A percentile compares a stretch with the other conserved stretches of the same genome.
These are phyloP conservation scores for Plebejus anna DNA, from an alignment of 2,888 invertebrate genomes.

Conservation along the genomic window DNA sequence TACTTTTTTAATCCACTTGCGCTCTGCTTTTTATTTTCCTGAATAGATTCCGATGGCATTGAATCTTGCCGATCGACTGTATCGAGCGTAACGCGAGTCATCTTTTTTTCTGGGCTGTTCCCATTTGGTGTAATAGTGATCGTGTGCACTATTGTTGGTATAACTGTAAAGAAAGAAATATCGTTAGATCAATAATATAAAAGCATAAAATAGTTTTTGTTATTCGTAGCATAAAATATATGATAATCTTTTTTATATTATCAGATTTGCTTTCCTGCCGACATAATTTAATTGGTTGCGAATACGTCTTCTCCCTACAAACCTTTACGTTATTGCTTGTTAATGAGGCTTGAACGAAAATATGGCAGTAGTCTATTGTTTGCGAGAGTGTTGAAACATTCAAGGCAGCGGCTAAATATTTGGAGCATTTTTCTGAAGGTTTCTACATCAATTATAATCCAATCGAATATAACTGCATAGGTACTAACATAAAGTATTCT, in stretches of 20 bases:
- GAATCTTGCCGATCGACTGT: slow-evolving; percentile 13
- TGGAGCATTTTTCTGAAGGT: slow-evolving; percentile 25
- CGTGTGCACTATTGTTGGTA: slow-evolving; percentile 54
- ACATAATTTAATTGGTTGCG: background rate
- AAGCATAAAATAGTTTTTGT: background rate
- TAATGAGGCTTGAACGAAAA: slow-evolving; percentile 13
- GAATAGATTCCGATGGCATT: slow-evolving; percentile 40
- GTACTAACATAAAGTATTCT: background rate
- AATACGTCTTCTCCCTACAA: background rate
- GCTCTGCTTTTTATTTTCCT: slow-evolving; percentile 37
- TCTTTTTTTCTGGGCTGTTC: slow-evolving; percentile 71
- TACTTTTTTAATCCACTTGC: slow-evolving; percentile 31
- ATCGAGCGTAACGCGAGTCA: slow-evolving; percentile 40
- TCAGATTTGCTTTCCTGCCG: background rate
- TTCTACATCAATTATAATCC: background rate
- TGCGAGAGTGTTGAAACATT: slow-evolving; percentile 21
- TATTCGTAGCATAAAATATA: background rate
- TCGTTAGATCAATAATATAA: background rate
- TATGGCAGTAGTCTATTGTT: slow-evolving; percentile 23
- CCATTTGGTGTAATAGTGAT: slow-evolving; percentile 75
- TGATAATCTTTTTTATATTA: no score
- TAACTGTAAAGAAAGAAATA: slow-evolving; percentile 63
- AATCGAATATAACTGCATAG: background rate
- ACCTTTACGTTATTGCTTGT: background rate
- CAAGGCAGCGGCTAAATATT: slow-evolving; percentile 16